Percentiles rank a stretch among this genome's conserved stretches.
Evolutionary conservation across 1,140 invertebrate genomes (phyloP).

Genomic region (Drosophila virilis): DNA sequence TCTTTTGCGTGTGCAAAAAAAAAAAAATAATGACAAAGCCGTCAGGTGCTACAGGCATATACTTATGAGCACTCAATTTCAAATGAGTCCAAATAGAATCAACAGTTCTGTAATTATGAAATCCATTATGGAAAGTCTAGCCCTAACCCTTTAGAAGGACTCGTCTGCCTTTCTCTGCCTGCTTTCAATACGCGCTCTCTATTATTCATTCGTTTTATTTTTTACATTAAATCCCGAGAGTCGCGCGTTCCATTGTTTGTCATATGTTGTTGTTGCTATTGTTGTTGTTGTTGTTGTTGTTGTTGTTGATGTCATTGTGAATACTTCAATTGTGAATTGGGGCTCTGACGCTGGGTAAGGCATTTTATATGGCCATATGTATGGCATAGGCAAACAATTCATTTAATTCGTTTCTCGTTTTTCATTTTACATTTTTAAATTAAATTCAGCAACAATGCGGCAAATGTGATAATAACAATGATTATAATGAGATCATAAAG

Average conservation of each 20-base stretch:
- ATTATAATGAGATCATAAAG: slow-evolving; percentile 56
- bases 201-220: slow-evolving; percentile 9
- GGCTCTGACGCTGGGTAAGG: slow-evolving; percentile 47
- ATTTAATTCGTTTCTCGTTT: slow-evolving; percentile 55
- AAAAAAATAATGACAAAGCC: slow-evolving; percentile 15
- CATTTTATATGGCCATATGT: slow-evolving; percentile 10
- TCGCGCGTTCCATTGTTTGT: slow-evolving; percentile 62
- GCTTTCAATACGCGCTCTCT: slow-evolving; percentile 47
- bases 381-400: slow-evolving; percentile 41
- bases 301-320: slow-evolving; percentile 56
- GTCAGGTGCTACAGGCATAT: slow-evolving; percentile 38
- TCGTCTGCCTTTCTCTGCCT: slow-evolving; percentile 36
- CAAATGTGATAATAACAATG: slow-evolving; percentile 71
- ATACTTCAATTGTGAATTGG: slow-evolving; percentile 72
- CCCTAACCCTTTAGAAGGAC: slow-evolving; percentile 41
- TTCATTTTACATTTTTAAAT: slow-evolving; percentile 69
- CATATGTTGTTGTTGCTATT: slow-evolving; percentile 61
- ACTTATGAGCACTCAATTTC: slow-evolving; percentile 42
- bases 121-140: slow-evolving; percentile 26
- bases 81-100: slow-evolving; percentile 29
- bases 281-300: slow-evolving; percentile 48
- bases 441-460: slow-evolving; percentile 71
- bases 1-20: slow-evolving; percentile 1
- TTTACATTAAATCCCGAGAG: slow-evolving; percentile 46
- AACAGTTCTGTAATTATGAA: slow-evolving; percentile 47